Evolutionary conservation across 1,140 invertebrate genomes (phyloP).

Genomic region (Meloidogyne floridensis): DNA sequence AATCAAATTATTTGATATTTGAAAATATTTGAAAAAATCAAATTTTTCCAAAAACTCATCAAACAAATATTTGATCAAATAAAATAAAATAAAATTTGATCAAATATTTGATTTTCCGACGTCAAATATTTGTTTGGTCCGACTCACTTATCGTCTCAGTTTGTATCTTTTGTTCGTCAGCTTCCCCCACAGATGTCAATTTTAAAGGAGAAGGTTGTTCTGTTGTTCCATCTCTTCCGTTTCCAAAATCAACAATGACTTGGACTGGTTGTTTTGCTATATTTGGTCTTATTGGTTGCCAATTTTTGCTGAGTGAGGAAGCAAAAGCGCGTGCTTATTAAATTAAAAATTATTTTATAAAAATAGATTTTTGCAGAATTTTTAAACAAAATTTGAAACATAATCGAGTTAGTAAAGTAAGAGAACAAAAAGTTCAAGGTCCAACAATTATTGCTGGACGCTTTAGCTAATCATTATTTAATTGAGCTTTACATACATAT

Average conservation of each 20-base stretch:
- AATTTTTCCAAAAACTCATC: too few species aligned
- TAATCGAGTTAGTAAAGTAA: too few species aligned
- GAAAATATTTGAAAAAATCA: too few species aligned
- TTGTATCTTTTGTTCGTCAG: not conserved
- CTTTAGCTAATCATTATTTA: too few species aligned
- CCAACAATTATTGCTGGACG: too few species aligned
- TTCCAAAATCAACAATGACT: conserved; percentile 42
- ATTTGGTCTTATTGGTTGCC: conserved; percentile 9
- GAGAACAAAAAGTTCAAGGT: too few species aligned
- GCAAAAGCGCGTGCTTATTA: conserved; percentile 35
- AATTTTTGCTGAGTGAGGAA: conserved; percentile 38
- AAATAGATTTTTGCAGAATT: not conserved
- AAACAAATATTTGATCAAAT: too few species aligned
- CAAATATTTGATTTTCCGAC: too few species aligned
- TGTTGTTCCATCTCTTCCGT: not conserved
- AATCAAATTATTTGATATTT: too few species aligned
- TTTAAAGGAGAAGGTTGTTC: not conserved
- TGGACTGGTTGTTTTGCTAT: conserved; percentile 29
- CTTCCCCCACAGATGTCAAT: conserved; percentile 1
- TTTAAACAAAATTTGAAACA: conserved; percentile 3
- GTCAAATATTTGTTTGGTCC: not conserved
- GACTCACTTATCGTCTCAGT: not conserved
- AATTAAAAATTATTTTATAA: not conserved
- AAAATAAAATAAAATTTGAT: too few species aligned
- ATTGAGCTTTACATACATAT: too few species aligned